These are phyloP conservation scores for Octodon degus DNA, from an alignment of 2,113 vertebrate species.

Conservation along the genomic window DNA sequence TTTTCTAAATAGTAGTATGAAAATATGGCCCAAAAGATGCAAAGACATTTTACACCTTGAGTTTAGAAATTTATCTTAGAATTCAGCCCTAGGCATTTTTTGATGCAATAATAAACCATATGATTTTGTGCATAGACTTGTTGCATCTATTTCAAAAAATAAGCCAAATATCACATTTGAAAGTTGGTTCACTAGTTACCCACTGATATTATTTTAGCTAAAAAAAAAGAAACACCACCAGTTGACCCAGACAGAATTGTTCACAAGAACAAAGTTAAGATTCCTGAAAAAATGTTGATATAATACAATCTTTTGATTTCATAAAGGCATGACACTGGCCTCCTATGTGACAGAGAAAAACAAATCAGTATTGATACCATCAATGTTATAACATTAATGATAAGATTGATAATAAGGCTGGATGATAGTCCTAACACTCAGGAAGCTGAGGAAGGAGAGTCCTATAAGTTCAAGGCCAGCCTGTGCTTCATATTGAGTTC, in stretches of 20 bases:
- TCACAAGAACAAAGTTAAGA: background rate
- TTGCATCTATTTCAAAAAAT: background rate
- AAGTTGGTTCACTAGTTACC: background rate
- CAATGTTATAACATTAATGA: background rate
- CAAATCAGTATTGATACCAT: background rate
- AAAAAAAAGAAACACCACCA: background rate
- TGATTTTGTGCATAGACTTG: background rate
- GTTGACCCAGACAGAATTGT: background rate
- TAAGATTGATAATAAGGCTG: background rate
- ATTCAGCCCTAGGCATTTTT: background rate
- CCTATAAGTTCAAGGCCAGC: background rate
- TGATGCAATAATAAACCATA: background rate
- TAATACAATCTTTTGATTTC: background rate
- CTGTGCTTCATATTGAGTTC: background rate
- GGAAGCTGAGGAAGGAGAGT: background rate
- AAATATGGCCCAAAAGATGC: background rate
- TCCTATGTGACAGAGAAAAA: background rate
- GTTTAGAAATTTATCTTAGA: background rate
- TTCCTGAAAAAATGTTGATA: background rate
- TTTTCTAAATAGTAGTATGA: background rate
- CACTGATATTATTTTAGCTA: background rate
- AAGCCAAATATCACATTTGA: background rate
- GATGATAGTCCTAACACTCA: background rate
- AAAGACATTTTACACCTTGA: background rate
- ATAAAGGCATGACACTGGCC: background rate